phyloP scores from a whole-genome alignment of 2,888 invertebrate species.

The Acholoe squamosa region DNA sequence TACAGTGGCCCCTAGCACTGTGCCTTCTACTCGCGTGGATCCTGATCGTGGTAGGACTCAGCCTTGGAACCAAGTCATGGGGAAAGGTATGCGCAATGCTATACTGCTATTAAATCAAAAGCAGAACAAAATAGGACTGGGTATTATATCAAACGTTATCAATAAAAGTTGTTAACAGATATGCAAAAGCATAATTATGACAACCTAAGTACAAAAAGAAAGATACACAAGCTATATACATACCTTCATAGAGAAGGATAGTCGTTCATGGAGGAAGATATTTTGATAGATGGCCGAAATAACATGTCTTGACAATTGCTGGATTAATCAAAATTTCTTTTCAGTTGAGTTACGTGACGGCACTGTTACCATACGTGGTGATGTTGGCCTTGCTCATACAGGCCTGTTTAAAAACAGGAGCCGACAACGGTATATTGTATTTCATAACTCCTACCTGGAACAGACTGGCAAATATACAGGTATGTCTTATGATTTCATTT shows the following conservation, averaged over 20 bases:
- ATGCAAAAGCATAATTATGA: too few relatives aligned
- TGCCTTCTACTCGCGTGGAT: background rate
- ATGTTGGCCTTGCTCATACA: background rate
- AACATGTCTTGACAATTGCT: too few relatives aligned
- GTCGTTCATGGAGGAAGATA: too few relatives aligned
- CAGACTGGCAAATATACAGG: background rate
- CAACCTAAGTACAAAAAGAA: too few relatives aligned
- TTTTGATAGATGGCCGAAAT: too few relatives aligned
- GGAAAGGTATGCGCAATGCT: conserved; percentile 5
- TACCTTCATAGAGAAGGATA: too few relatives aligned
- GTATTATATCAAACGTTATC: too few relatives aligned
- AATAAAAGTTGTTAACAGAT: too few relatives aligned
- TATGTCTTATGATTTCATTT: background rate
- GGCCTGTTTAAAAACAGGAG: background rate
- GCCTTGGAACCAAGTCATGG: background rate
- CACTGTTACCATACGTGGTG: background rate
- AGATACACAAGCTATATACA: background rate
- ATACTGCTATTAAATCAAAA: too few relatives aligned
- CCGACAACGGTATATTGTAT: background rate
- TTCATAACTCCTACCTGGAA: conserved; percentile 8
- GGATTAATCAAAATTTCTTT: too few relatives aligned
- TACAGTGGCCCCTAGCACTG: background rate
- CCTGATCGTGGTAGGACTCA: background rate
- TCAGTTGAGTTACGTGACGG: conserved; percentile 18
- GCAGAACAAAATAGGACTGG: too few relatives aligned